Percentiles rank a stretch among this genome's conserved stretches.
phyloP scores from a whole-genome alignment of 2,888 invertebrate genomes.

The Drosophila putrida region DNA sequence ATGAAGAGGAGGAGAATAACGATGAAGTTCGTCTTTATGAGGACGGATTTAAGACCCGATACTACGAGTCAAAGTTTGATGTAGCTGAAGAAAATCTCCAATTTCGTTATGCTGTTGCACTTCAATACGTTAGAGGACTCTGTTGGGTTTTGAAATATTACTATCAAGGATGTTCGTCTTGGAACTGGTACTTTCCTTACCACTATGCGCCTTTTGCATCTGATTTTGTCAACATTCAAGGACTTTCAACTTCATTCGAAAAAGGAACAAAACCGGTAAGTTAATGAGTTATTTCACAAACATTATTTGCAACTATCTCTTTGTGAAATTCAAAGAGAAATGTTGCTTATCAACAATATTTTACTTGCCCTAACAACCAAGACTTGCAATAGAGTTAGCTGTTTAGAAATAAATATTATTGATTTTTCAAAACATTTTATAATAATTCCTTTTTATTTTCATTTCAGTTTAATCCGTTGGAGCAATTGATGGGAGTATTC shows the following conservation, averaged over 20 bases:
- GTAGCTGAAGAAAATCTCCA: constrained; percentile 90
- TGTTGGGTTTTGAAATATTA: constrained; percentile 99
- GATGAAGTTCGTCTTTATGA: constrained; percentile 93
- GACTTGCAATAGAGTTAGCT: not conserved
- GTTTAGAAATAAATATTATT: not conserved
- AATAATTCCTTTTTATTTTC: not conserved
- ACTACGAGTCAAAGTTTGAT: constrained; percentile 98
- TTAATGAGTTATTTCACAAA: not conserved
- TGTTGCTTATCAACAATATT: not conserved
- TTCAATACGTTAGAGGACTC: constrained; percentile 97
- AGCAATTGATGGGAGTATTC: constrained; percentile 99
- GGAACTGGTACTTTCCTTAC: constrained; percentile 99
- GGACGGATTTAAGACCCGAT: constrained; percentile 98
- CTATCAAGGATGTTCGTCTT: constrained; percentile 99
- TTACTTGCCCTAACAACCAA: constrained; percentile 8
- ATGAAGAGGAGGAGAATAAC: constrained; percentile 79
- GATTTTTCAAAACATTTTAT: constrained; percentile 14
- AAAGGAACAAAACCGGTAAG: constrained; percentile 94
- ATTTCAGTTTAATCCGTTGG: constrained; percentile 95
- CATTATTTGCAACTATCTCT: not conserved
- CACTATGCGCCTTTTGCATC: constrained; percentile 99
- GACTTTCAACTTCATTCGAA: constrained; percentile 94
- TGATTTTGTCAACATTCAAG: constrained; percentile 96
- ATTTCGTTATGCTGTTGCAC: constrained; percentile 96
- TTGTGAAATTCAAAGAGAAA: too few species aligned